Percentiles rank a stretch among this genome's conserved stretches.
Conservation (phyloP, 2,113 vertebrate genomes). For the Burhinus oedicnemus region DNA sequence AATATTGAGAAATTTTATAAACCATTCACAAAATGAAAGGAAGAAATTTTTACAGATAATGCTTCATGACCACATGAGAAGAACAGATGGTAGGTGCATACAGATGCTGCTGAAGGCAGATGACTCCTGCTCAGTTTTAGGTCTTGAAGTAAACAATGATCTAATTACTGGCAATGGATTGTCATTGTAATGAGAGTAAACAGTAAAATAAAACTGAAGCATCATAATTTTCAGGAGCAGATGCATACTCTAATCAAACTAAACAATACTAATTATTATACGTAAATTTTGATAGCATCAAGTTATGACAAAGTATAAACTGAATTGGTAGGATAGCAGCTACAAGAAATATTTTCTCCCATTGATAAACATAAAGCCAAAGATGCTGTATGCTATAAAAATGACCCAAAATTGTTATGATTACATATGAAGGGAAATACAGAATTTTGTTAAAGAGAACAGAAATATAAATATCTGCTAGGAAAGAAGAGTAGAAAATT, state of each 20-base stretch:
- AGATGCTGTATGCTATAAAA: not conserved
- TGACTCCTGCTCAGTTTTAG: not conserved
- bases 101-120: conserved; percentile 4
- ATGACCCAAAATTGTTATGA: not conserved
- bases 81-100: conserved; percentile 49
- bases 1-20: not conserved
- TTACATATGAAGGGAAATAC: not conserved
- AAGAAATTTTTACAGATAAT: not conserved
- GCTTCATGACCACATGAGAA: not conserved
- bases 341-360: not conserved
- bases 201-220: conserved; percentile 19
- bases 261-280: conserved; percentile 52
- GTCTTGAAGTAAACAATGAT: conserved; percentile 53
- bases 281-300: not conserved
- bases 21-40: not conserved
- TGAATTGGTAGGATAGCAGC: not conserved
- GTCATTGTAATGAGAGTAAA: conserved; percentile 14
- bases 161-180: conserved; percentile 32
- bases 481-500: not conserved
- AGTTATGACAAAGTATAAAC: not conserved
- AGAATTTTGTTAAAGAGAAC: not conserved
- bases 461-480: not conserved
- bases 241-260: conserved; percentile 31
- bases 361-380: not conserved
- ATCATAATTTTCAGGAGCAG: conserved; percentile 19